Base-by-base conservation (phyloP, 2,888 invertebrate species). In the Hirtodrosophila alboralis region DNA sequence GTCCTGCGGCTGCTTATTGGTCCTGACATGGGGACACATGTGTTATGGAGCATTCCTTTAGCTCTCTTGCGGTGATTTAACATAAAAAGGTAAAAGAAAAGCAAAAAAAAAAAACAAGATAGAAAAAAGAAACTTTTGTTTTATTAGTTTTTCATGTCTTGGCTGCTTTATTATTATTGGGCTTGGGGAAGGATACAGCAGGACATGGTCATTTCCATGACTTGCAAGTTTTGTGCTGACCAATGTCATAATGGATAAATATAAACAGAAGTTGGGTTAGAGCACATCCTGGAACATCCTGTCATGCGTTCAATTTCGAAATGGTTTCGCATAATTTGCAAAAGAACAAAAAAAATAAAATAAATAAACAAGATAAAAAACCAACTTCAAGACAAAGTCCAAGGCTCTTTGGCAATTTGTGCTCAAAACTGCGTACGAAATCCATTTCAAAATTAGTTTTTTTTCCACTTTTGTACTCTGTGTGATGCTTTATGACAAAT, bases 311-410 rank as follows among this genome's bases (percentile, higher is more conserved):
- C 87, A 88, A 87, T 88, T 89, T 78, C 76, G 76, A 87, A 88
- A 88, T 88, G 87, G 85, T 76, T 88, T 88, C 88, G 89, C 88
- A 89, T 88, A 88, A 88, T 88, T 88, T 88, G 86, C 80, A 84
- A 67, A 81, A 75, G 71, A 16, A 52, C 47, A 16, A 53, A 44
- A 40, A 5, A 26, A 16, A 18, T 16, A 2, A 2, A 9, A 7
- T 1, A 1, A 28, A 9, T 10, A 26, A 16, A 28, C 6, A 31
- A 26, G 37, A 38, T 21, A 21, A 26, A 21, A 43, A 14, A 43
- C 54, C 77, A 78, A 70, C 71, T 53, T 51, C 44, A 18, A 45
- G 47, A 18, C 21, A 9, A 36, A 45, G 52, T 38, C 59, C 31
- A 58, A 52, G 52, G 57, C 52, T 53, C 69, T n/a, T n/a, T 54